These are phyloP conservation scores for Lethrus apterus DNA, from an alignment of 1,140 invertebrate species.

Conservation along the genomic window DNA sequence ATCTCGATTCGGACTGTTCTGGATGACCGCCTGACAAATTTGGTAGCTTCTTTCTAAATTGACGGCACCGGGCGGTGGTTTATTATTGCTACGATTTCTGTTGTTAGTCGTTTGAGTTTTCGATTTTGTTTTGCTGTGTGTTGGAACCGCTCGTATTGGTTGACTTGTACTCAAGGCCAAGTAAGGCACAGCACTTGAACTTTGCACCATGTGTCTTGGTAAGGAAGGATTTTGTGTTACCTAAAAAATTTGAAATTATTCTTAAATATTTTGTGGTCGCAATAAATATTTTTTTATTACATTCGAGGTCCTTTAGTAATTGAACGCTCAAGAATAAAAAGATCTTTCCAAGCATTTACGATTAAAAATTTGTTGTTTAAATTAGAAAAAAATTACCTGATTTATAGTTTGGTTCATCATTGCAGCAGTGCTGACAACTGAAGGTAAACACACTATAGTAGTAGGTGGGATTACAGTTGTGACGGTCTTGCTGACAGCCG, in stretches of 20 bases:
- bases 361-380: too few relatives aligned
- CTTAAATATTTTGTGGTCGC: too few relatives aligned
- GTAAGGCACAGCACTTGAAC: slow-evolving; percentile 46
- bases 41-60: slow-evolving; percentile 91
- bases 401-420: slow-evolving; percentile 36
- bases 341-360: too few relatives aligned
- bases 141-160: slow-evolving; percentile 37
- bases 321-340: too few relatives aligned
- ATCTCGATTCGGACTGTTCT: slow-evolving; percentile 83
- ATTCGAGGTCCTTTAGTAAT: too few relatives aligned
- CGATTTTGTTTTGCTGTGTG: slow-evolving; percentile 38
- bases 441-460: slow-evolving; percentile 46
- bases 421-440: slow-evolving; percentile 36
- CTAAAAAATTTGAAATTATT: too few relatives aligned
- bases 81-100: slow-evolving; percentile 49
- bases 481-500: slow-evolving; percentile 31
- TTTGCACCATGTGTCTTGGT: slow-evolving; percentile 36
- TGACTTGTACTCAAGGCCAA: slow-evolving; percentile 45
- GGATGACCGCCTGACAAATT: slow-evolving; percentile 91
- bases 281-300: too few relatives aligned
- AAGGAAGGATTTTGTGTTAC: slow-evolving; percentile 16
- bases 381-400: too few relatives aligned
- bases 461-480: slow-evolving; percentile 46
- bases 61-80: slow-evolving; percentile 77
- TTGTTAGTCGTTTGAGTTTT: slow-evolving; percentile 28